Evolutionary conservation across 2,113 vertebrate species (phyloP).

Genomic region (Ictidomys tridecemlineatus): DNA sequence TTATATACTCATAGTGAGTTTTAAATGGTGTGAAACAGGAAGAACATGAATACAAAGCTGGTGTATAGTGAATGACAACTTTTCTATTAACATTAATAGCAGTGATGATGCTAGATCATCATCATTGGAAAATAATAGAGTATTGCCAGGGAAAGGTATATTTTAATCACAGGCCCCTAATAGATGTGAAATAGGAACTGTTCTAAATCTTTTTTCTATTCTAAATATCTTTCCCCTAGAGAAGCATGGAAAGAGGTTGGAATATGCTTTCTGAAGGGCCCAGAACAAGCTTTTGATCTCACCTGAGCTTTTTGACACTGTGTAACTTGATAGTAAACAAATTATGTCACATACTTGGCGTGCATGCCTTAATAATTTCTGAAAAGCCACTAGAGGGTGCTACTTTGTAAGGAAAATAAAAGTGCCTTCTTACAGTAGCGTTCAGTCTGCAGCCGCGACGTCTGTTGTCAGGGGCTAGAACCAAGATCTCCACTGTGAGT

Average conservation of each 20-base stretch:
- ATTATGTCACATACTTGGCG: conserved; percentile 71
- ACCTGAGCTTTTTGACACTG: conserved; percentile 61
- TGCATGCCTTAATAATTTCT: neutral
- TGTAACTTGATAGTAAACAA: conserved; percentile 79
- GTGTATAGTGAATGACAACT: neutral
- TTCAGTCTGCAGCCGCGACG: conserved; percentile 74
- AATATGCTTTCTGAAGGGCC: neutral
- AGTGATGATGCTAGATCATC: neutral
- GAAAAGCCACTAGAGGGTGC: conserved; percentile 79
- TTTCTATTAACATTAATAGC: conserved; percentile 3
- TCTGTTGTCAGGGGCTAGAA: conserved; percentile 71
- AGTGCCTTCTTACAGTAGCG: conserved; percentile 24
- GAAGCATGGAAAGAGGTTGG: neutral
- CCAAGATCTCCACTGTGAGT: conserved; percentile 77
- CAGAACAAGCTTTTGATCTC: conserved; percentile 58
- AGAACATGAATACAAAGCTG: neutral
- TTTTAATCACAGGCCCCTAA: conserved; percentile 1
- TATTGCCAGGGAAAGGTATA: neutral
- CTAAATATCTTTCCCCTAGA: neutral
- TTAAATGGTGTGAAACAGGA: neutral
- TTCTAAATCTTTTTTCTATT: conserved; percentile 1
- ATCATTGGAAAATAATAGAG: neutral
- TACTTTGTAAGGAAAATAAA: conserved; percentile 81
- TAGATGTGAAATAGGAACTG: neutral
- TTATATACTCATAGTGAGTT: conserved; percentile 12